Percentiles rank a stretch among this genome's conserved stretches.
Conservation (phyloP, 2,113 vertebrate genomes). For the Aegithalos caudatus region DNA sequence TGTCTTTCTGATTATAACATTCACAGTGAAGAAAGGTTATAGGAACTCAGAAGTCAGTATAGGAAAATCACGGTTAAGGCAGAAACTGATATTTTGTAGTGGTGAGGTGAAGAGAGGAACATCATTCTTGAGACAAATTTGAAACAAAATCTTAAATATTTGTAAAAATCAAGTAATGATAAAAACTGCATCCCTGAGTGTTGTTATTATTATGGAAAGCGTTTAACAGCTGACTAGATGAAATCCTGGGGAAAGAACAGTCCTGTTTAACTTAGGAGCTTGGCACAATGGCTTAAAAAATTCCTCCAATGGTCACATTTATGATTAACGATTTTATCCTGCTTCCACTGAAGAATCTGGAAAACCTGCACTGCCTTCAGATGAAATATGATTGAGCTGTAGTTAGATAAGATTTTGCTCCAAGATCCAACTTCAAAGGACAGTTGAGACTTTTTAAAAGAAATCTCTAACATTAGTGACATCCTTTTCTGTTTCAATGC, state of each 20-base stretch:
- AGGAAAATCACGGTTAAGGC: neutral
- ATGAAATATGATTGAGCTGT: neutral
- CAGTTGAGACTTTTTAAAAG: neutral
- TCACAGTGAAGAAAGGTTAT: neutral
- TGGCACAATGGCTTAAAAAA: neutral
- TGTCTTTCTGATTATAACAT: neutral
- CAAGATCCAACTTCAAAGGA: neutral
- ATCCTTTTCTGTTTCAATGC: neutral
- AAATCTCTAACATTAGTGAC: neutral
- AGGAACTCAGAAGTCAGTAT: neutral
- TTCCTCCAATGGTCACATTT: neutral
- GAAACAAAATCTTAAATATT: neutral
- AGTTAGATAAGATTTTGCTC: neutral
- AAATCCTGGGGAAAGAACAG: neutral
- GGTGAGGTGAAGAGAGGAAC: neutral
- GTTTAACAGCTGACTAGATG: neutral
- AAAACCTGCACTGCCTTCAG: neutral
- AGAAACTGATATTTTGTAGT: neutral
- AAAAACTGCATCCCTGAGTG: neutral
- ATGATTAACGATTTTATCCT: neutral
- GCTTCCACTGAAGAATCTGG: neutral
- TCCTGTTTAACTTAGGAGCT: neutral
- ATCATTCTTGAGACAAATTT: neutral
- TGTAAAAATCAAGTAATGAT: neutral
- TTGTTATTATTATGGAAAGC: neutral